Evolutionary conservation across 1,140 invertebrate species (phyloP).

Genomic region (Trichogramma pretiosum): DNA sequence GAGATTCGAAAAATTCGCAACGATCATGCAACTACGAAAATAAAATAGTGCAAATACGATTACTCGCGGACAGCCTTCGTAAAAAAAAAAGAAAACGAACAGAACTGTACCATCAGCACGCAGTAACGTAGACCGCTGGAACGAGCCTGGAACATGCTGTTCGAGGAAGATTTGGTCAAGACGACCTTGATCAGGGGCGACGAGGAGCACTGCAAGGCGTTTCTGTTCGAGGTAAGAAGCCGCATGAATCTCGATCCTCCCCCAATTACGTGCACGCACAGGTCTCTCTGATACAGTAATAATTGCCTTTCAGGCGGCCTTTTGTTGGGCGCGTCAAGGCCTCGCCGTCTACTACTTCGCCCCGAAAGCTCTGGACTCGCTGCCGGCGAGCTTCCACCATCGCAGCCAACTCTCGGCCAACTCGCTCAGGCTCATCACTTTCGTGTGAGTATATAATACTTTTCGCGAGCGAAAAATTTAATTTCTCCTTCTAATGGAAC

Average conservation of each 20-base stretch:
- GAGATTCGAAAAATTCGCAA: too few species aligned
- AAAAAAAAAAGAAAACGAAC: not conserved
- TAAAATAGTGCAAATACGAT: not conserved
- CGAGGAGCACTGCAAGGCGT: constrained; percentile 24
- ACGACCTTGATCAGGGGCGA: constrained; percentile 29
- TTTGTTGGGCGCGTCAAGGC: constrained; percentile 37
- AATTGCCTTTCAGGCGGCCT: constrained; percentile 27
- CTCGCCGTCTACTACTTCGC: constrained; percentile 33
- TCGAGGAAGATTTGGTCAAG: constrained; percentile 13
- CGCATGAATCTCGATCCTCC: not conserved
- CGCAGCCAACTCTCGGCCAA: constrained; percentile 25
- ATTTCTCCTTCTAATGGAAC: too few species aligned
- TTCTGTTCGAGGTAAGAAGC: constrained; percentile 34
- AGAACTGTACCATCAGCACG: not conserved
- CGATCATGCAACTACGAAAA: too few species aligned
- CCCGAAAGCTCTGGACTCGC: constrained; percentile 25
- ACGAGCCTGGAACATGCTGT: not conserved
- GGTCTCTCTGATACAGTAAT: not conserved
- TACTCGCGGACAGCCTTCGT: not conserved
- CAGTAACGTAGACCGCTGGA: not conserved
- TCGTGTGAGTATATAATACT: constrained; percentile 30
- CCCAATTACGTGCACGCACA: not conserved
- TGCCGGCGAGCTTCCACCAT: constrained; percentile 35
- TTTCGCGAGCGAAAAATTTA: too few species aligned
- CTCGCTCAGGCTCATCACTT: constrained; percentile 35